These are phyloP conservation scores for Watsonalla cultraria DNA, from an alignment of 2,888 invertebrate species.

Conservation along the genomic window DNA sequence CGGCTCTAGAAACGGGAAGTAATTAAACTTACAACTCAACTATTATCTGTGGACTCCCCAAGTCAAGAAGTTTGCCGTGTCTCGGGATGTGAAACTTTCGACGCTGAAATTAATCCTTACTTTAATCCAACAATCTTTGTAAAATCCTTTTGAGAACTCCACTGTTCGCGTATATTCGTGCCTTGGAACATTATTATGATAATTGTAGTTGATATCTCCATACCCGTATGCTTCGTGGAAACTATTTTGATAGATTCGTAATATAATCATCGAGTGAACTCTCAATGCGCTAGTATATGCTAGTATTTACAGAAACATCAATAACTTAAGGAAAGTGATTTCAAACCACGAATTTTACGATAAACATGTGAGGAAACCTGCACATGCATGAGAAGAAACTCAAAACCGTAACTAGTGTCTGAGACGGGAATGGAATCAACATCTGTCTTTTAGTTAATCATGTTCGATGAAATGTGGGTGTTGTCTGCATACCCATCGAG, in stretches of 20 bases:
- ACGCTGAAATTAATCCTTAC: conserved; percentile 56
- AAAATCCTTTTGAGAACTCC: conserved; percentile 38
- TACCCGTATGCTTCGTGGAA: background rate
- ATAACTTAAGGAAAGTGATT: background rate
- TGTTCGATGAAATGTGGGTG: too few relatives aligned
- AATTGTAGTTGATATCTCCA: conserved; percentile 5
- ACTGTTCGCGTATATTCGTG: conserved; percentile 10
- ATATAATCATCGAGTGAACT: too few relatives aligned
- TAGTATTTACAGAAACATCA: too few relatives aligned
- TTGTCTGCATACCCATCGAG: too few relatives aligned
- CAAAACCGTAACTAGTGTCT: too few relatives aligned
- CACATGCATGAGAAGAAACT: too few relatives aligned
- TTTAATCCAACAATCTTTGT: conserved; percentile 48
- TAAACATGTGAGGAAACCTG: too few relatives aligned
- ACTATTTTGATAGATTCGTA: background rate
- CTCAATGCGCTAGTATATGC: too few relatives aligned
- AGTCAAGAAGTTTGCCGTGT: conserved; percentile 60
- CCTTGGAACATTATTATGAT: conserved; percentile 18
- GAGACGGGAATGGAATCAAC: too few relatives aligned
- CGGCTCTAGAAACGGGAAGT: conserved; percentile 55
- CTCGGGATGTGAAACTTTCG: conserved; percentile 58
- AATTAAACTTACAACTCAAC: conserved; percentile 73
- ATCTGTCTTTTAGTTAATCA: too few relatives aligned
- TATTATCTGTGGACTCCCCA: conserved; percentile 60
- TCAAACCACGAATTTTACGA: too few relatives aligned